phyloP scores from a whole-genome alignment of 2,888 invertebrate genomes.

The Leptinotarsa tumamoca region DNA sequence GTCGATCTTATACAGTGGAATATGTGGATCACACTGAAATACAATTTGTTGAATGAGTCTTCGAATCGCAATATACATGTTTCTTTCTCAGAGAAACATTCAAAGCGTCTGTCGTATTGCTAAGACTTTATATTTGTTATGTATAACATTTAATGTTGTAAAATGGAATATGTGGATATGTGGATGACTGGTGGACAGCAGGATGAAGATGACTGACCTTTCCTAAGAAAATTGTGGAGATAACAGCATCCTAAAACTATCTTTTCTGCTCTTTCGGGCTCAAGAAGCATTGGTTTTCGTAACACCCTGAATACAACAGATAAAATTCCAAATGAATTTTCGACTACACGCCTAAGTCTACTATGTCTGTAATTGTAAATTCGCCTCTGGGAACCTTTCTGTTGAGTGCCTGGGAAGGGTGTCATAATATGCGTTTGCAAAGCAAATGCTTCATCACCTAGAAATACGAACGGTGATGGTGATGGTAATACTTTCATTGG shows the following conservation, averaged over 20 bases:
- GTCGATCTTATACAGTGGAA: too few species aligned
- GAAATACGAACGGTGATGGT: not conserved
- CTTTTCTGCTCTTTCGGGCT: not conserved
- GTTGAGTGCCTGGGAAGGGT: not conserved
- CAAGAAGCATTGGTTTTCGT: too few species aligned
- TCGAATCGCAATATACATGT: too few species aligned
- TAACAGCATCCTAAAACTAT: not conserved
- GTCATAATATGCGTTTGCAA: not conserved
- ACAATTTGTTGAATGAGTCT: too few species aligned
- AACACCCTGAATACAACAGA: slow-evolving; percentile 15
- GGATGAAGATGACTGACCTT: not conserved
- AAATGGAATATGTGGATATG: too few species aligned
- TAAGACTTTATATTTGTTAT: too few species aligned
- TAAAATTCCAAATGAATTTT: slow-evolving; percentile 24
- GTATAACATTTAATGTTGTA: too few species aligned
- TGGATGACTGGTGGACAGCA: slow-evolving; percentile 24
- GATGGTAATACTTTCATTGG: not conserved
- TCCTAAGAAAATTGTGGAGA: not conserved
- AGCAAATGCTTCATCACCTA: too few species aligned
- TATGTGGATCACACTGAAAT: too few species aligned
- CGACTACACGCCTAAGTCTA: slow-evolving; percentile 15
- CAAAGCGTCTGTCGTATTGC: too few species aligned
- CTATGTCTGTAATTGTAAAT: slow-evolving; percentile 16
- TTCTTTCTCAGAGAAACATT: too few species aligned
- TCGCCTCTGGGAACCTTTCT: not conserved